These are phyloP conservation scores for Solenopsis invicta DNA, from an alignment of 1,140 invertebrate genomes.

Conservation along the genomic window DNA sequence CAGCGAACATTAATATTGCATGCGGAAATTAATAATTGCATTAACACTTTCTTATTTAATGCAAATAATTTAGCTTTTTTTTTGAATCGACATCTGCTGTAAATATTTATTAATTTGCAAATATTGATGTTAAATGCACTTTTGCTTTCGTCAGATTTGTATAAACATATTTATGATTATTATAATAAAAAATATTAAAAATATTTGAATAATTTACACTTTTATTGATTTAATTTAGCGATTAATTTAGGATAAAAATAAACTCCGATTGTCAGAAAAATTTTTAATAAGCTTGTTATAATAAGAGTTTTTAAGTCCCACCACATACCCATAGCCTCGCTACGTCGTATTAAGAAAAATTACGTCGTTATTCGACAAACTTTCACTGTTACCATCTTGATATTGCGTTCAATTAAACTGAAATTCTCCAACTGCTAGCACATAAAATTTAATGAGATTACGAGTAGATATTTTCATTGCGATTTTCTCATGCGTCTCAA, in stretches of 20 bases:
- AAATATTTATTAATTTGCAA: not conserved
- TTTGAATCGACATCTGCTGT: not conserved
- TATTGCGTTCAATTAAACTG: not conserved
- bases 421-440: not conserved
- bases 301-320: not conserved
- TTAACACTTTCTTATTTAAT: not conserved
- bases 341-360: not conserved
- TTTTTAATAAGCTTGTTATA: not conserved
- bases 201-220: not conserved
- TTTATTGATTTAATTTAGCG: not conserved
- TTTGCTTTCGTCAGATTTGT: not conserved
- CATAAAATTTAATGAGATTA: not conserved
- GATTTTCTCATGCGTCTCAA: constrained; percentile 66
- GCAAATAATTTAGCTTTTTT: not conserved
- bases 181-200: too few relatives aligned
- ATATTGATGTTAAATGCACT: not conserved
- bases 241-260: not conserved
- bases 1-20: not conserved
- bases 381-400: not conserved
- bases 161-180: not conserved
- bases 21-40: not conserved
- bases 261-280: not conserved
- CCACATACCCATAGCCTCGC: not conserved
- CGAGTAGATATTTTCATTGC: not conserved
- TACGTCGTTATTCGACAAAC: not conserved